phyloP scores from a whole-genome alignment of 1,140 invertebrate species.

The Drosophila yakuba region DNA sequence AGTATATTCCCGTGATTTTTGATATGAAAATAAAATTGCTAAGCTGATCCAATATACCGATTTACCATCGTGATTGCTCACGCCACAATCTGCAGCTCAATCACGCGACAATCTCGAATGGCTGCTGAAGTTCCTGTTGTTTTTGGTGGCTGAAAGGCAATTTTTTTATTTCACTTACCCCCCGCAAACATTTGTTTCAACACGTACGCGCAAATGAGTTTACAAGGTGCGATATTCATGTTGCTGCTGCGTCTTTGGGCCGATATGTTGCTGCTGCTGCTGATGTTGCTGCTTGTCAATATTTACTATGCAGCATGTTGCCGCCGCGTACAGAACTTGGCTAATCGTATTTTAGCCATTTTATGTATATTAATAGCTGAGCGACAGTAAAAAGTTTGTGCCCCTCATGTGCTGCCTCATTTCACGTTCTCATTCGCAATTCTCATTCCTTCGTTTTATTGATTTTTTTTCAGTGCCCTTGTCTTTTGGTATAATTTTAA shows the following conservation, averaged over 20 bases:
- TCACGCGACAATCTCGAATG: constrained; percentile 33
- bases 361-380: constrained; percentile 79
- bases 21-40: too few species aligned
- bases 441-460: constrained; percentile 30
- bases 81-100: background rate
- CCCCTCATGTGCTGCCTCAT: constrained; percentile 44
- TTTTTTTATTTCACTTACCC: constrained; percentile 57
- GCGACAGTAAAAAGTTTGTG: constrained; percentile 25
- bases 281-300: constrained; percentile 68
- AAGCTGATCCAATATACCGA: too few species aligned
- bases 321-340: constrained; percentile 39
- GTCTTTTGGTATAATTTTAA: constrained; percentile 73
- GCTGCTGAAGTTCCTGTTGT: constrained; percentile 39
- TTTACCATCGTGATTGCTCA: constrained; percentile 20
- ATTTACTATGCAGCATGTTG: constrained; percentile 81
- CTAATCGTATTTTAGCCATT: constrained; percentile 79
- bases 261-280: constrained; percentile 42
- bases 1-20: too few species aligned
- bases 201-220: constrained; percentile 84
- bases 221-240: constrained; percentile 84
- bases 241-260: constrained; percentile 54
- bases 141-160: constrained; percentile 38
- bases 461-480: constrained; percentile 20
- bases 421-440: constrained; percentile 19
- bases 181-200: constrained; percentile 85